Conservation (phyloP, 2,113 vertebrate species). For the Tachuris rubrigastra region DNA sequence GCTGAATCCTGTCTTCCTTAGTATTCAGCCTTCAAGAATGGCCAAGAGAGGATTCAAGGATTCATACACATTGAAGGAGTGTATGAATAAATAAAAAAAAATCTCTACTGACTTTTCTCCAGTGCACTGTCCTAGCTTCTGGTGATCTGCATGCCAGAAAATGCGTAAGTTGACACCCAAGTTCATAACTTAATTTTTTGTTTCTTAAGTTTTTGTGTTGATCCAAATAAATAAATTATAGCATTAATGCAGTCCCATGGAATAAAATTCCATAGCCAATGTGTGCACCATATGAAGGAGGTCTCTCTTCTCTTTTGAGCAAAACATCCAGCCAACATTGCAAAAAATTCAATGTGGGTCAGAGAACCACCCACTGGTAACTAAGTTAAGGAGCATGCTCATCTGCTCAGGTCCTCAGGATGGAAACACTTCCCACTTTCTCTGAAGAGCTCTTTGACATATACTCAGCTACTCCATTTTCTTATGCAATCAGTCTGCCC, state of each 20-base stretch:
- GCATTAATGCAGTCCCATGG: background rate
- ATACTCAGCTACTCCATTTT: background rate
- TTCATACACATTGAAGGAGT: background rate
- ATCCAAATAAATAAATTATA: background rate
- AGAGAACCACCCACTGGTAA: background rate
- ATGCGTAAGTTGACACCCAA: background rate
- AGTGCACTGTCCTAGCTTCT: background rate
- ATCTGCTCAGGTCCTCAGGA: background rate
- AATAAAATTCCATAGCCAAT: background rate
- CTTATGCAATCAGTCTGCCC: background rate
- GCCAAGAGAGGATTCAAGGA: background rate
- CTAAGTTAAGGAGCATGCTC: conserved; percentile 19
- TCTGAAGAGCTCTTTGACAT: background rate
- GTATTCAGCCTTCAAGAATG: background rate
- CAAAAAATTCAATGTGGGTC: conserved; percentile 8
- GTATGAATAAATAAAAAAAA: background rate
- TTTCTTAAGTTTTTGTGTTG: background rate
- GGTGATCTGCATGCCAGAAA: background rate
- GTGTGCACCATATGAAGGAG: background rate
- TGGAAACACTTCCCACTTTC: background rate
- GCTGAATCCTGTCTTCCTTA: background rate
- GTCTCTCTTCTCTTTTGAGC: background rate
- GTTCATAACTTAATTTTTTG: background rate
- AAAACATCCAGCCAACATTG: background rate
- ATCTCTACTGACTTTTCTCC: background rate